Base-by-base conservation (phyloP, 2,797 vertebrate species). In the Oreonectes daqikongensis region DNA sequence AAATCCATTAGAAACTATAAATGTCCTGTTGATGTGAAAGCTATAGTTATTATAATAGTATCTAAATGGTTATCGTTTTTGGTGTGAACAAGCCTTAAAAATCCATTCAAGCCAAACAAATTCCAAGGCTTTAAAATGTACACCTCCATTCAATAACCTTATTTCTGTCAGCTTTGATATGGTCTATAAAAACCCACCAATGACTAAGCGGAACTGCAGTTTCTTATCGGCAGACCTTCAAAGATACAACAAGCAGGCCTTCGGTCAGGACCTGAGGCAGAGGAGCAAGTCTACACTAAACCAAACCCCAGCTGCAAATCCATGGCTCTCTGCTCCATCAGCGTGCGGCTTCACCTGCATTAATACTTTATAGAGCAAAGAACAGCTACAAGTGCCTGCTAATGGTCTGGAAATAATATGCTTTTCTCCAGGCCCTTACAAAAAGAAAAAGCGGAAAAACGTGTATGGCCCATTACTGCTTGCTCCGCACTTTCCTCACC, bases 351-450 rank as follows among this genome's bases (percentile, higher is more conserved):
- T 72, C 46, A 63, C 79, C 69, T 76, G 72, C 67, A 85, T 60
- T 82, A 84, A 82, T 85, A 48, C 55, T 71, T 84, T 80, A 82
- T 80, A 69, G 38, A 61, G 65, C n/a, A 77, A 69, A 75, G 69
- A 79, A 79, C 20, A 10, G 32, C 32, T 75, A 65, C 74, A 82
- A 48, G 73, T 83, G 66, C 80, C 69, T 82, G 76, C 38, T 81
- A 85, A 87, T 85, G 80, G 55, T 73, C 72, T 77, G 76, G 82
- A 88, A 89, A 84, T 65, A 84, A 84, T 84, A 50, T 77, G 78
- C 70, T 71, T 78, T 77, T 79, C 44, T 75, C 79, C 52, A 40
- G 20, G 73, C 80, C 82, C 65, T 55, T 42, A 75, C 24, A 71
- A 82, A 72, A 67, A 17, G 24, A 50, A 20, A 65, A 55, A 82